These are phyloP conservation scores for Dolichallabes microphthalmus DNA, from an alignment of 2,113 vertebrate genomes.

Conservation along the genomic window DNA sequence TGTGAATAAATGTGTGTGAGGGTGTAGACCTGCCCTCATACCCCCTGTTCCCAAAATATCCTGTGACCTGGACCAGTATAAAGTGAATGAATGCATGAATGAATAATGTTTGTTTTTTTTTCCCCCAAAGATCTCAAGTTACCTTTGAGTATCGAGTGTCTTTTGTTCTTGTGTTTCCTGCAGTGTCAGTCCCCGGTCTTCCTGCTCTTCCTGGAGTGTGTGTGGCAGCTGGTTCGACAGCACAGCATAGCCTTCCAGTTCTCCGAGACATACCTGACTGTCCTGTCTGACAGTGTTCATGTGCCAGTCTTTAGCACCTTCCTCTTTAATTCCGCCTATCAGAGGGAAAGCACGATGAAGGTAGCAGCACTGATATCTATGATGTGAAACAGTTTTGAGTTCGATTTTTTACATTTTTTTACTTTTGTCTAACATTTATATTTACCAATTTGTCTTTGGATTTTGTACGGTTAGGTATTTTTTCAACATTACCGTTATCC, in stretches of 20 bases:
- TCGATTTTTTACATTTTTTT: background rate
- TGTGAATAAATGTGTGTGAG: background rate
- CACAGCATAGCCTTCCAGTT: conserved; percentile 83
- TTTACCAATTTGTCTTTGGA: background rate
- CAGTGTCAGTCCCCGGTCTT: conserved; percentile 83
- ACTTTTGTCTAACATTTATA: background rate
- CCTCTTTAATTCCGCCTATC: conserved; percentile 83
- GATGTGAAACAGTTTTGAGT: background rate
- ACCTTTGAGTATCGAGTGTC: background rate
- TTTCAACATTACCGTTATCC: background rate
- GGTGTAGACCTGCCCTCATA: background rate
- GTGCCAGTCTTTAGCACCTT: conserved; percentile 87
- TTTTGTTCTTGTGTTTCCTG: background rate
- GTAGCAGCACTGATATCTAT: conserved; percentile 58
- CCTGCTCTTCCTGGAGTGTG: conserved; percentile 84
- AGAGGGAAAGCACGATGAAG: conserved; percentile 69
- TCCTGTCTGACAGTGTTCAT: conserved; percentile 84
- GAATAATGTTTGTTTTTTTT: background rate
- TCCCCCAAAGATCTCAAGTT: background rate
- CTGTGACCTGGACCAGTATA: background rate
- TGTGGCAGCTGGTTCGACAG: conserved; percentile 84
- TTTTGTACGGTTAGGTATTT: background rate
- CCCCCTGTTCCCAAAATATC: background rate
- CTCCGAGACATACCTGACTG: conserved; percentile 87
- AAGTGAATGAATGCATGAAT: background rate